phyloP scores from a whole-genome alignment of 2,888 invertebrate genomes.

The Conomelus anceps region DNA sequence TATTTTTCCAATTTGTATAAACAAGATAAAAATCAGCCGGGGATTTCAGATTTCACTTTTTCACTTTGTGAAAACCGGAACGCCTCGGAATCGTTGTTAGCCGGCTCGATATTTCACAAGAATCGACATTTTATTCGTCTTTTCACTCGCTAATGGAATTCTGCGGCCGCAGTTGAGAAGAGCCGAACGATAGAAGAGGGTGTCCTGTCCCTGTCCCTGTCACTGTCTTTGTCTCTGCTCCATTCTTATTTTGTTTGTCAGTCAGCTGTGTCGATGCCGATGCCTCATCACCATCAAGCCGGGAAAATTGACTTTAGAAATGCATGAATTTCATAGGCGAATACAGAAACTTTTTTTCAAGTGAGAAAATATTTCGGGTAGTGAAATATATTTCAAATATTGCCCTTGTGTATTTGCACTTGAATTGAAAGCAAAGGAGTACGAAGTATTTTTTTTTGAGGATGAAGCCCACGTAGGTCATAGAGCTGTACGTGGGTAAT shows the following conservation, averaged over 20 bases:
- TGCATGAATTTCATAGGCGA: no score
- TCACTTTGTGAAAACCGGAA: neutral
- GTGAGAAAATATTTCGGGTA: no score
- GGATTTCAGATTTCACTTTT: neutral
- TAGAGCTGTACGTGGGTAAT: no score
- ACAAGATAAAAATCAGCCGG: neutral
- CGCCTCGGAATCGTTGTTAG: neutral
- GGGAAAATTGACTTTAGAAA: no score
- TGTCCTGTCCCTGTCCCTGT: no score
- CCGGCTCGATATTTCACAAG: neutral
- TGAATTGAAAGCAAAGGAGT: no score
- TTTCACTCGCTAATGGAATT: neutral
- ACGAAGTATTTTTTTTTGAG: no score
- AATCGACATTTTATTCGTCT: neutral
- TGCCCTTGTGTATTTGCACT: no score
- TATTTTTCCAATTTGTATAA: neutral
- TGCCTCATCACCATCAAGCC: neutral
- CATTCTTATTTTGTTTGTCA: neutral
- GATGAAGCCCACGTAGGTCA: no score
- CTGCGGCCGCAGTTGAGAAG: neutral
- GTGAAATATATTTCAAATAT: no score
- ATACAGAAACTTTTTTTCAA: no score
- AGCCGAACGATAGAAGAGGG: no score
- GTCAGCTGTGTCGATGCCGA: neutral
- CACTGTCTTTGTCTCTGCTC: neutral